Base-by-base conservation (phyloP, 2,797 vertebrate genomes). In the Schizopygopsis malacanthus region DNA sequence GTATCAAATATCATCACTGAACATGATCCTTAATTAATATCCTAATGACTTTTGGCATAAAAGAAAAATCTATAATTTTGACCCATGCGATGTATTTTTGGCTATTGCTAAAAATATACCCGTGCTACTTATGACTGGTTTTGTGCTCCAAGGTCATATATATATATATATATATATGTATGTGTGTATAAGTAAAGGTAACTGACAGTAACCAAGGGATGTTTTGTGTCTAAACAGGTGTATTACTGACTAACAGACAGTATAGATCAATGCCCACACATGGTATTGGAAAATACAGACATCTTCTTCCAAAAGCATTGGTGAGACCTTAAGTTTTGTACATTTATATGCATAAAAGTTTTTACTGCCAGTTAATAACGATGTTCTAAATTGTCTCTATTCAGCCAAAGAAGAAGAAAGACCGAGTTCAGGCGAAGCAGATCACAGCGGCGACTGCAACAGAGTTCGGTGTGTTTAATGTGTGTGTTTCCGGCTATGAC, bases 401-500 rank as follows among this genome's bases (percentile, higher is more conserved):
- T 43, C 0, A 81, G 93, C 47, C 90, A 12, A 97, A 94, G 92
- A 98, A 91, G 90, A 99, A 84, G 85, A 97, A 90, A 85, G 95
- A 93, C 1, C 95, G 76, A 65, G 25, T 91, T 0, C 95, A 96
- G 90, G 90, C 96, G 92, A 96, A 94, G 86, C 82, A 88, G 76
- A 95, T 98, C 39, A 83, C 91, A 16, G 1, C 78, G 0, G 95
- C 93, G 0, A 97, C 96, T 0, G 91, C 94, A 10, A 87, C 93
- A 0, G 91, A 95, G n/a, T 97, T 97, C n/a, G 97, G 97, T 1
- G 90, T 95, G 11, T 47, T 99, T 89, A 98, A 97, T 43, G 90
- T 99, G 72, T 93, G 90, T 0, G 90, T 98, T 89, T 97, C 94
- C 0, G 97, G 96, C 12, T 94, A 96, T 0, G 97, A 99, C 90